Conservation (phyloP, 2,797 vertebrate species). For the Microchirus variegatus region DNA sequence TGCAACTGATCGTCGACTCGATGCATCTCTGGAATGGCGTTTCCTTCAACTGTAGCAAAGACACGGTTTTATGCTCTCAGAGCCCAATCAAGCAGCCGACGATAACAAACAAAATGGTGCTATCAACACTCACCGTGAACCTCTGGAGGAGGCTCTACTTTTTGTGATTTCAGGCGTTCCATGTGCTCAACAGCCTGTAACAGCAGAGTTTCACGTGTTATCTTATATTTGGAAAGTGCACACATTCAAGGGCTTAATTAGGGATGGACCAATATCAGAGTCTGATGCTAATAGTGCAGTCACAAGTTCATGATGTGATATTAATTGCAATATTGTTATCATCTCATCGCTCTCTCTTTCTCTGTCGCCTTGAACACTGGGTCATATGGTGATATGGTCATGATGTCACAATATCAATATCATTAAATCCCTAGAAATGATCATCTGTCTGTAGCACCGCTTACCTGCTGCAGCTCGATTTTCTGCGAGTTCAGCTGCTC, state of each 20-base stretch:
- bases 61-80: neutral
- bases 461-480: constrained; percentile 91
- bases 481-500: constrained; percentile 94
- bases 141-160: constrained; percentile 80
- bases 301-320: too few species aligned
- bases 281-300: too few species aligned
- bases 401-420: too few species aligned
- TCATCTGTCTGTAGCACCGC: too few species aligned
- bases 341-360: too few species aligned
- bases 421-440: too few species aligned
- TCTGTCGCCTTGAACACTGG: too few species aligned
- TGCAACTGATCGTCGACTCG: constrained; percentile 47
- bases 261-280: too few species aligned
- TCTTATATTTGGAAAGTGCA: neutral
- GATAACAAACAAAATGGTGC: neutral
- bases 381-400: too few species aligned
- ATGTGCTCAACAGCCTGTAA: constrained; percentile 93
- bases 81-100: neutral
- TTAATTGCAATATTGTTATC: too few species aligned
- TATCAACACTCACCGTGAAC: constrained; percentile 76
- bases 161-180: constrained; percentile 91
- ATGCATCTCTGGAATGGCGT: constrained; percentile 56
- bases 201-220: neutral
- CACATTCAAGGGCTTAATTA: too few species aligned
- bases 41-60: constrained; percentile 70